Evolutionary conservation across 2,113 vertebrate genomes (phyloP).

Genomic region (Megaceryle maxima): DNA sequence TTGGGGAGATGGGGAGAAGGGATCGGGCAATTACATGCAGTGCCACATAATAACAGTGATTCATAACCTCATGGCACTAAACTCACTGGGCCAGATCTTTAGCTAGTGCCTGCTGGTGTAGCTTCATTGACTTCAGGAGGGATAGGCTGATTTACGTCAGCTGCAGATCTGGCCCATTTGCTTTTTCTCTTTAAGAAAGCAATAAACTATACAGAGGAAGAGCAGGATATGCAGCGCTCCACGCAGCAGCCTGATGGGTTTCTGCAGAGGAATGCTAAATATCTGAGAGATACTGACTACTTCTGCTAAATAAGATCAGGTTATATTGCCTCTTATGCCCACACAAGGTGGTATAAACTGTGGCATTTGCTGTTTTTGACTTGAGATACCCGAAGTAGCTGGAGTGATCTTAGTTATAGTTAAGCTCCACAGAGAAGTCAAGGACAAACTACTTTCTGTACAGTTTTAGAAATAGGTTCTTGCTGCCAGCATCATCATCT

Average conservation of each 20-base stretch:
- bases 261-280: constrained; percentile 22
- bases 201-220: constrained; percentile 16
- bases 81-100: constrained; percentile 59
- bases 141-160: constrained; percentile 28
- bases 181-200: constrained; percentile 43
- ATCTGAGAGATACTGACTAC: not conserved
- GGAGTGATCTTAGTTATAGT: not conserved
- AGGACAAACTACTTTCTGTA: not conserved
- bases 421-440: not conserved
- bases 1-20: constrained; percentile 19
- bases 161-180: constrained; percentile 47
- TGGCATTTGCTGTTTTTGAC: not conserved
- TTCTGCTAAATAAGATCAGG: not conserved
- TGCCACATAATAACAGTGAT: constrained; percentile 44
- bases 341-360: not conserved
- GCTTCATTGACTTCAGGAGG: constrained; percentile 27
- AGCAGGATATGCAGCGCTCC: not conserved
- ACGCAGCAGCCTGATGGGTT: not conserved
- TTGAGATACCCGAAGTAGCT: not conserved
- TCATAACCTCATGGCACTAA: constrained; percentile 51
- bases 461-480: not conserved
- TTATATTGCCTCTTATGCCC: not conserved
- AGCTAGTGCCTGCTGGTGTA: constrained; percentile 47
- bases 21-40: constrained; percentile 30
- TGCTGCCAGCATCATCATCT: not conserved